phyloP scores from a whole-genome alignment of 92 coral and sea anemone genomes.

The Meandrina meandrites region DNA sequence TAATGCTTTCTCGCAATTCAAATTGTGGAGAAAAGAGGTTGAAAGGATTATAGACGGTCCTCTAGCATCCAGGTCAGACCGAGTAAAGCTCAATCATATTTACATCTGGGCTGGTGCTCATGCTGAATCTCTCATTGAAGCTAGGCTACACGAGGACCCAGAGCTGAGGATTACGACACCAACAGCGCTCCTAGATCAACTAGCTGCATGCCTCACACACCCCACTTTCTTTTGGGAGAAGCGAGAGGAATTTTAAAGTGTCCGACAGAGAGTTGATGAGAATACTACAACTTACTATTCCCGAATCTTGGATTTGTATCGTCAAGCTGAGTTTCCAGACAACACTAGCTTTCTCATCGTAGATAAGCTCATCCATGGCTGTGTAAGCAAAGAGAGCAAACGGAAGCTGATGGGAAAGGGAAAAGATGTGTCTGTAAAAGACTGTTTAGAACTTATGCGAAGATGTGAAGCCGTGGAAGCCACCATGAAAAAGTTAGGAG shows the following conservation, averaged over 20 bases:
- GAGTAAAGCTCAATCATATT: constrained; percentile 65
- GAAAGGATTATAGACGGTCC: constrained; percentile 64
- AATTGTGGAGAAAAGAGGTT: constrained; percentile 71
- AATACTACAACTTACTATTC: too few species aligned
- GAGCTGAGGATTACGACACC: constrained; percentile 37
- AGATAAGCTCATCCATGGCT: too few species aligned
- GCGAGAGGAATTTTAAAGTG: too few species aligned
- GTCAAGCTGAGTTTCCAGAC: too few species aligned
- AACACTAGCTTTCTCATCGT: too few species aligned
- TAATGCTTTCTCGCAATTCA: constrained; percentile 61
- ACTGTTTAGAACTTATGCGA: constrained; percentile 50
- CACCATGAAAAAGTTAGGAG: too few species aligned
- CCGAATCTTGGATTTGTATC: too few species aligned
- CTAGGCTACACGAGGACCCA: constrained; percentile 64
- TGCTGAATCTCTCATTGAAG: too few species aligned
- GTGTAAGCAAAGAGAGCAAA: constrained; percentile 27
- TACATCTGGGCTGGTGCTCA: too few species aligned
- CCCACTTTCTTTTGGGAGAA: too few species aligned
- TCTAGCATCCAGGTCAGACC: constrained; percentile 60
- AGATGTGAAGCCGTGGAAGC: not conserved
- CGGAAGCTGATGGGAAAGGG: constrained; percentile 44
- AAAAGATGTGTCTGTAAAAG: constrained; percentile 36
- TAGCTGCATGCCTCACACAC: constrained; percentile 65
- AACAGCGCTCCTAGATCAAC: constrained; percentile 53
- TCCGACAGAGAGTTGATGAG: too few species aligned